These are phyloP conservation scores for Pelosia muscerda DNA, from an alignment of 2,888 invertebrate genomes.

Conservation along the genomic window DNA sequence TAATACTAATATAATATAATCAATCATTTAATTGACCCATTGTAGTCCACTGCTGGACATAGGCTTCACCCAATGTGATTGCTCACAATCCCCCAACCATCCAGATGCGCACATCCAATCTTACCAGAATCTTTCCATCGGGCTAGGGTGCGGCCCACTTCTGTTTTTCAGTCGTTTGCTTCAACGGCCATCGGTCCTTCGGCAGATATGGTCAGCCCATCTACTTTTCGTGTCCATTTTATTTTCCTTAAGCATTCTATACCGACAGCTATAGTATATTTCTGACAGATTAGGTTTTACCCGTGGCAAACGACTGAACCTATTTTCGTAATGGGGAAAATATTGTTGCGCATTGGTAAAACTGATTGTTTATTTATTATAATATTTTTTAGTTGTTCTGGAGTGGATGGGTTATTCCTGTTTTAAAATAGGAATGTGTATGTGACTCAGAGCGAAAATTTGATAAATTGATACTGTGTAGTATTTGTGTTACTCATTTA, in stretches of 20 bases:
- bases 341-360: neutral
- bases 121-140: too few relatives aligned
- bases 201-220: too few relatives aligned
- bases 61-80: too few relatives aligned
- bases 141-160: too few relatives aligned
- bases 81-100: too few relatives aligned
- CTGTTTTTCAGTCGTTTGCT: too few relatives aligned
- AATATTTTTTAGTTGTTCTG: neutral
- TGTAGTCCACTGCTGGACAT: too few relatives aligned
- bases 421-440: neutral
- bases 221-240: neutral
- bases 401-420: neutral
- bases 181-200: too few relatives aligned
- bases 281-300: slow-evolving; percentile 1
- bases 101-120: too few relatives aligned
- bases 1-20: too few relatives aligned
- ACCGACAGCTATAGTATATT: neutral
- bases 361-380: neutral
- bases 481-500: neutral
- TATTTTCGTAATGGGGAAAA: neutral
- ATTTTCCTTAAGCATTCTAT: neutral
- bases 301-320: neutral
- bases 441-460: neutral
- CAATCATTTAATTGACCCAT: too few relatives aligned
- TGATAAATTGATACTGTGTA: neutral